Conservation (phyloP, 2,888 invertebrate species). For the Lasioglossum pauxillum region DNA sequence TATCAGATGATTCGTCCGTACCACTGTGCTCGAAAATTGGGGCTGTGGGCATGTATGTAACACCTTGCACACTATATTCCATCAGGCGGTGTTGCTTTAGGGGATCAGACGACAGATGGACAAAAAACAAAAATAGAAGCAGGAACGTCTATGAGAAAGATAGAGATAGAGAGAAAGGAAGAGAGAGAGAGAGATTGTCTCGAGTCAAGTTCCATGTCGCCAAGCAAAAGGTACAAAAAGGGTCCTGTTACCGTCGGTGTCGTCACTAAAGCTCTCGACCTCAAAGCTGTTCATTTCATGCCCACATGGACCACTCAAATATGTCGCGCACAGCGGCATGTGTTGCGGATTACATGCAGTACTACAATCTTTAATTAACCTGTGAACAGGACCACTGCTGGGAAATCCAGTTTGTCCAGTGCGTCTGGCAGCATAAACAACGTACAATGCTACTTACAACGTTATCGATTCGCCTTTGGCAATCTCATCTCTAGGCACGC, state of each 20-base stretch:
- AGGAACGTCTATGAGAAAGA: constrained; percentile 19
- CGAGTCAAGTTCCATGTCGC: constrained; percentile 32
- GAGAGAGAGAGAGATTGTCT: constrained; percentile 15
- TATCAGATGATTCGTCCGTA: constrained; percentile 71
- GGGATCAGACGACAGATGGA: constrained; percentile 18
- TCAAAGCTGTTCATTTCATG: constrained; percentile 74
- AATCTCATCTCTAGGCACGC: constrained; percentile 44
- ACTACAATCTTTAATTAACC: constrained; percentile 85
- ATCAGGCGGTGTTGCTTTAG: constrained; percentile 18
- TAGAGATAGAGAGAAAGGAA: background rate
- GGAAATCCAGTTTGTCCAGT: constrained; percentile 85
- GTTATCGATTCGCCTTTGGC: constrained; percentile 32
- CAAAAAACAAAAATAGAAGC: constrained; percentile 19
- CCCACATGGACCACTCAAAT: constrained; percentile 71
- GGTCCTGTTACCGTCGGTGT: constrained; percentile 70
- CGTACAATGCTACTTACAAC: constrained; percentile 58
- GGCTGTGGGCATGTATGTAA: constrained; percentile 73
- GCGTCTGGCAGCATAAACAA: constrained; percentile 83
- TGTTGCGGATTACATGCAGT: constrained; percentile 78
- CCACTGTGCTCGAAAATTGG: constrained; percentile 76
- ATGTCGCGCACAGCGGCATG: constrained; percentile 76
- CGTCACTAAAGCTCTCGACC: constrained; percentile 59
- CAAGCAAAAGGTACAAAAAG: constrained; percentile 47
- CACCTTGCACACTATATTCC: constrained; percentile 43
- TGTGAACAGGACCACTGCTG: constrained; percentile 84